Base-by-base conservation (phyloP, 2,888 invertebrate species). In the Papilio gigon region DNA sequence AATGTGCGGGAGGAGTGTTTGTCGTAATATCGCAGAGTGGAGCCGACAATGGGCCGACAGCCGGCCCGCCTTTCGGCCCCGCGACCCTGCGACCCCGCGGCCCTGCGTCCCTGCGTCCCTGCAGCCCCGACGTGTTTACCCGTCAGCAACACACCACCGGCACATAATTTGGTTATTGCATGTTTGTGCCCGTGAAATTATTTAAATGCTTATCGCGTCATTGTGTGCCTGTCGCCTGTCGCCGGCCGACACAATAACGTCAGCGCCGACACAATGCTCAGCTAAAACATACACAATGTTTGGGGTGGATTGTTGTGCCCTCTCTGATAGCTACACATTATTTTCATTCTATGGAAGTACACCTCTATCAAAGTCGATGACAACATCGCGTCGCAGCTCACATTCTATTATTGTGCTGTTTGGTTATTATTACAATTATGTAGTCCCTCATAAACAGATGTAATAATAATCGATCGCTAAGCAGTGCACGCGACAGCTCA, bases 201-300 rank as follows among this genome's bases (percentile, higher is more conserved):
- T 72, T 69, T 69, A 70, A 72, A 67, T 70, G 72, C 69, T 72
- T 72, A 69, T 72, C 70, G 69, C 33, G 61, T 50, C 47, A 56
- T 70, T 69, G 71, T 71, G 61, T 33, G 59, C 44, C 25, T 33
- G 27, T 22, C 12, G 53, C 22, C 35, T 56, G 67, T 68, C 56
- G 33, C 20, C 20, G 8, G 5, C 17, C 40, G 22, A 37, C 35
- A 63, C 58, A 56, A 63, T 40, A 42, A 56, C 56, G 20, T 33
- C 56, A 25, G 56, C 9, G 11, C n/a, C 37, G 37, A 27, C 22
- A 59, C 42, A 59, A 59, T 59, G 35, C 20, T 5, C n/a, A 20
- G 30, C 25, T 37, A 35, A 53, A 35, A 25, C 25, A 62, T 30
- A 44, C 17, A 63, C 47, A 33, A 25, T 61, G 60, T 61, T 61